Percentiles rank a stretch among this genome's conserved stretches.
Evolutionary conservation across 2,113 vertebrate genomes (phyloP).

Genomic region (Phalacrocorax aristotelis): DNA sequence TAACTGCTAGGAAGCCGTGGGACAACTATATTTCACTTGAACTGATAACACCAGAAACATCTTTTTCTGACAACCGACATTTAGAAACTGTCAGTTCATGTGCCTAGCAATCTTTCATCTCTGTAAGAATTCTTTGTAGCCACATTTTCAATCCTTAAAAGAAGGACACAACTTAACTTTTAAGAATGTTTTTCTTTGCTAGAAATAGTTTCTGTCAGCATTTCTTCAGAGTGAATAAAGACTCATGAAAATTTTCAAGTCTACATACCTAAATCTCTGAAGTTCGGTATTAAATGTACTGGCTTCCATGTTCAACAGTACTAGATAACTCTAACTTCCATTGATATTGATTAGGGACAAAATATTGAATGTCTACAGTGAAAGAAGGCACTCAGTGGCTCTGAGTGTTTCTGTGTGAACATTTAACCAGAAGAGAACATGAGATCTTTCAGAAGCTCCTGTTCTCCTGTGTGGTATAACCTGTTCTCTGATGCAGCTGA

Average conservation of each 20-base stretch:
- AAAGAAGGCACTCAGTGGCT: background rate
- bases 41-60: background rate
- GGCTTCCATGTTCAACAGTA: background rate
- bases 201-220: background rate
- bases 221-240: background rate
- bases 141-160: background rate
- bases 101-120: background rate
- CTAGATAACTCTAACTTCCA: background rate
- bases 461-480: background rate
- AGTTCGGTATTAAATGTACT: background rate
- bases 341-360: background rate
- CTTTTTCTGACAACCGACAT: conserved; percentile 25
- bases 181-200: background rate
- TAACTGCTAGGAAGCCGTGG: conserved; percentile 2
- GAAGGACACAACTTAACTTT: background rate
- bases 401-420: background rate
- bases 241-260: background rate
- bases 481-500: background rate
- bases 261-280: background rate
- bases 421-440: background rate
- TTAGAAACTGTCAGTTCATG: background rate
- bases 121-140: background rate
- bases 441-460: background rate
- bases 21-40: conserved; percentile 29
- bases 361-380: background rate